Evolutionary conservation across 92 coral and sea anemone species (phyloP), one percentile per base, ranked within the genome.

Genomic region (Desmophyllum pertusum): DNA sequence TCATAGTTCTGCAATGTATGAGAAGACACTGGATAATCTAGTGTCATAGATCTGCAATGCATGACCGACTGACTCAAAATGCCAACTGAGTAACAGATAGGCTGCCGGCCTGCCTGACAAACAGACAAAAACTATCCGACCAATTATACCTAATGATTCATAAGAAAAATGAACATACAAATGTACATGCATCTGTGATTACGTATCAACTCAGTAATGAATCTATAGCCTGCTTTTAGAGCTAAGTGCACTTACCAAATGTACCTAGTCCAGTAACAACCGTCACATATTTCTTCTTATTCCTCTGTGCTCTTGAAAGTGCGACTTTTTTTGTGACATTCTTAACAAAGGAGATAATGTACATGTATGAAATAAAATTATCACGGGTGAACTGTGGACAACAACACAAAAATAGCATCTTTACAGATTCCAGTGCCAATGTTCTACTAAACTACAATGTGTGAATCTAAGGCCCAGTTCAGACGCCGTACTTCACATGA

Each of bases 241-340:
- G 53, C 53, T 48, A 8, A 15, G 13, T 39, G 43, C 39, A 77
- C 94, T 80, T 91, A 96, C 98, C 98, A 89, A 94, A 96, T 73
- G 98, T 96, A 76, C 91, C 88, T 23, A 96, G 89, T 64, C 98
- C 98, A 70, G 96, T 84, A 70, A 96, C 98, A 51, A 94, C 95
- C 62, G 98, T 96, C 25, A 96, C 98, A 90, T 92, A 94, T 80
- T 96, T 96, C 80, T 96, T 96, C 91, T 96, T 96, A 85, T 93
- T 96, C 87, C 98, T 79, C 79, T 91, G 95, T 10, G 95, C 88
- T 89, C 94, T 88, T 66, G 98, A 92, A 23, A 96, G 86, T 38
- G 73, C 52, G 57, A 96, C 76, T 70, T 92, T 92, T 43, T 87
- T 95, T 33, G 98, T 95, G 8, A 85, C 97, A 86, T 77, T 91